Conservation (phyloP, 2,888 invertebrate genomes). For the Trilocha varians region DNA sequence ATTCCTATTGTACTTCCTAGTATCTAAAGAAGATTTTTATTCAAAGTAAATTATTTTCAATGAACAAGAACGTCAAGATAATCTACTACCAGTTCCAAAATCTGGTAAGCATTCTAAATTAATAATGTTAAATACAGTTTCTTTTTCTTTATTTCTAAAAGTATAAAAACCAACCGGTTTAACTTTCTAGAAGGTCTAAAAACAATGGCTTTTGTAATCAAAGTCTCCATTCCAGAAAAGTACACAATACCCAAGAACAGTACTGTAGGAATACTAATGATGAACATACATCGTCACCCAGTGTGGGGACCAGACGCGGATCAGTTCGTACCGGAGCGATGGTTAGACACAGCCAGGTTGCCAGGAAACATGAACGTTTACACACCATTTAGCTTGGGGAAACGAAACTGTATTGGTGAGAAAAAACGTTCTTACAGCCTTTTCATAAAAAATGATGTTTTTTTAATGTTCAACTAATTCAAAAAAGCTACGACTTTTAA, state of each 20-base stretch:
- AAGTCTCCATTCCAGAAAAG: not conserved
- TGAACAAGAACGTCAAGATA: slow-evolving; percentile 23
- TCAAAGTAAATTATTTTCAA: no score
- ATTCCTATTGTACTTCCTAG: no score
- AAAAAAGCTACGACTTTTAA: slow-evolving; percentile 25
- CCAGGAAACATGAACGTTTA: not conserved
- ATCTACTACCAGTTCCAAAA: slow-evolving; percentile 25
- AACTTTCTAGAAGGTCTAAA: no score
- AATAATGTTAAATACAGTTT: not conserved
- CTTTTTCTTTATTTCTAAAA: not conserved
- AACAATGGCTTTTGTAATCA: no score
- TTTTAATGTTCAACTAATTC: slow-evolving; percentile 23
- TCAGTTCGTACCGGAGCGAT: no score
- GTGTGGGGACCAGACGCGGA: not conserved
- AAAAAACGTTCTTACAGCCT: slow-evolving; percentile 9
- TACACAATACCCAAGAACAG: no score
- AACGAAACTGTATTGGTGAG: no score
- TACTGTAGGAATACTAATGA: slow-evolving; percentile 2
- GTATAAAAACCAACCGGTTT: not conserved
- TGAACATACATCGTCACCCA: not conserved
- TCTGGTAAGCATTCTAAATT: slow-evolving; percentile 22
- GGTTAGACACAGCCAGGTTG: no score
- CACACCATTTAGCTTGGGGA: slow-evolving; percentile 2
- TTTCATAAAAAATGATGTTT: slow-evolving; percentile 23
- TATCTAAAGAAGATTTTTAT: no score